Conservation (phyloP, 2,113 vertebrate species). For the Neotoma lepida region DNA sequence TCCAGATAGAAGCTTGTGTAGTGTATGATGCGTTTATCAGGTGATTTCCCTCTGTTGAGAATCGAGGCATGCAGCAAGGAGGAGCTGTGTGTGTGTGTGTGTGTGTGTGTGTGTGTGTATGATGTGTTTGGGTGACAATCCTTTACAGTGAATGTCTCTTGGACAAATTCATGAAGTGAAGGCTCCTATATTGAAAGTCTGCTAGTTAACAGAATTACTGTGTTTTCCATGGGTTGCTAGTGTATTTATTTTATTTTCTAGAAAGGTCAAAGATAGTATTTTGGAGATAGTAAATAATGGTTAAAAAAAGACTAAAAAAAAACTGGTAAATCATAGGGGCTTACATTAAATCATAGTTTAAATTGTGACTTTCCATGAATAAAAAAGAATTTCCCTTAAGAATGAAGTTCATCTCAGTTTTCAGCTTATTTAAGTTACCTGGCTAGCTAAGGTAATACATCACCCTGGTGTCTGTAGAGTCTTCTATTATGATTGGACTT, state of each 20-base stretch:
- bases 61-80: background rate
- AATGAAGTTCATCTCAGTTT: conserved; percentile 28
- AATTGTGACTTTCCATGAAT: conserved; percentile 7
- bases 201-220: background rate
- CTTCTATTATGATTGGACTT: background rate
- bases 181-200: background rate
- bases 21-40: background rate
- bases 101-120: background rate
- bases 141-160: background rate
- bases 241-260: conserved; percentile 41
- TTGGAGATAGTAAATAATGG: conserved; percentile 21
- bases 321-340: background rate
- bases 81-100: background rate
- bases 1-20: background rate
- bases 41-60: background rate
- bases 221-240: background rate
- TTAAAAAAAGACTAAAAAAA: background rate
- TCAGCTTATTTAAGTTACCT: background rate
- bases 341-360: conserved; percentile 12
- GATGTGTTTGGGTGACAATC: background rate
- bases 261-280: background rate
- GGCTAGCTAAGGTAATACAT: background rate
- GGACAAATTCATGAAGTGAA: background rate
- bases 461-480: background rate
- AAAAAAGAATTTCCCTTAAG: conserved; percentile 1